Evolutionary conservation across 1,140 invertebrate genomes (phyloP).

Genomic region (Triops longicaudatus): DNA sequence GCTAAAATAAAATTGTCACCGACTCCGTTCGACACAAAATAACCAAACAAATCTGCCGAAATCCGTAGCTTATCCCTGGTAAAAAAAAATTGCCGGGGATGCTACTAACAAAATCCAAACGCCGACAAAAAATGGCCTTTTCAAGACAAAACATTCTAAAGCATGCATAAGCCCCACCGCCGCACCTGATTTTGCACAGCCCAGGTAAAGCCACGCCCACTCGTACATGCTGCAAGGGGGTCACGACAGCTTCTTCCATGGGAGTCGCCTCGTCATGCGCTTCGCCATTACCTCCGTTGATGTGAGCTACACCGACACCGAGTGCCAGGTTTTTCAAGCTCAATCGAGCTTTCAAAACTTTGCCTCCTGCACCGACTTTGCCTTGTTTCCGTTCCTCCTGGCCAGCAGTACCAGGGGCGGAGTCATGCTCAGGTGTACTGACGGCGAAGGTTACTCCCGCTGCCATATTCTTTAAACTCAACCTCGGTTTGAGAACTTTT

Average conservation of each 20-base stretch:
- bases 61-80: not conserved
- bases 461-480: not conserved
- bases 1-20: not conserved
- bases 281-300: not conserved
- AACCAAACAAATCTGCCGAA: not conserved
- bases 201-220: not conserved
- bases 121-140: not conserved
- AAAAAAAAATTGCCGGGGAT: not conserved
- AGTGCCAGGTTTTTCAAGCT: not conserved
- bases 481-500: not conserved
- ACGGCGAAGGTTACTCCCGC: not conserved
- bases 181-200: constrained; percentile 9
- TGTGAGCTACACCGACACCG: not conserved
- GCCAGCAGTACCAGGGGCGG: not conserved
- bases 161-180: constrained; percentile 3
- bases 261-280: not conserved
- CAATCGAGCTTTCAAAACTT: constrained; percentile 1
- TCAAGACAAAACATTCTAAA: not conserved
- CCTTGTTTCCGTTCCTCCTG: not conserved
- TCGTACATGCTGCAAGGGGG: not conserved
- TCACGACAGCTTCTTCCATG: not conserved
- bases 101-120: not conserved
- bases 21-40: not conserved
- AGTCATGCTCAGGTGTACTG: not conserved
- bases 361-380: not conserved